Conservation (phyloP, 2,113 vertebrate genomes). For the Cheirogaleus medius region DNA sequence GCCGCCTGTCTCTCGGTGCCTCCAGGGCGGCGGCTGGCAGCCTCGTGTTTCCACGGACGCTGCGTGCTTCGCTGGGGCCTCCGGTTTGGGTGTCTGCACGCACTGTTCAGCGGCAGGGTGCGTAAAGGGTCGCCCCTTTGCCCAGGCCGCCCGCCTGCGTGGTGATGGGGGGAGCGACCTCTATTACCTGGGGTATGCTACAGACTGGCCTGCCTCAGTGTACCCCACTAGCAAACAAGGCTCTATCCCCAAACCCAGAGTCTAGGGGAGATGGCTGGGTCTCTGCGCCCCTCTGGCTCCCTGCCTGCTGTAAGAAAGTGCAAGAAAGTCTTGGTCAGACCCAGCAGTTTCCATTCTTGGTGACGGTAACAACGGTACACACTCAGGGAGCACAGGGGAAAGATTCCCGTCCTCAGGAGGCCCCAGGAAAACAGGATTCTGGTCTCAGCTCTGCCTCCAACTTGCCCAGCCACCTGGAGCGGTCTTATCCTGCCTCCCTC, state of each 20-base stretch:
- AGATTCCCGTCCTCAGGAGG: conserved; percentile 8
- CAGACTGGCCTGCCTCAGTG: background rate
- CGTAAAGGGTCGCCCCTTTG: background rate
- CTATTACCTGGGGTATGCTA: background rate
- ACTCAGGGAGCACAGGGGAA: background rate
- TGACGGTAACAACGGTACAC: background rate
- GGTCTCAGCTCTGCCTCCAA: background rate
- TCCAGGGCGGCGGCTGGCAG: background rate
- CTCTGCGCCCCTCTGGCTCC: background rate
- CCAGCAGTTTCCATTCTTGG: rapidly evolving
- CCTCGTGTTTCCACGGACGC: background rate
- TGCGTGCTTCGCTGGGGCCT: background rate
- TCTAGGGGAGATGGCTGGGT: background rate
- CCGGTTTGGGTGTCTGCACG: background rate
- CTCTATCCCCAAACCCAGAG: background rate
- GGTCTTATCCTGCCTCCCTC: background rate
- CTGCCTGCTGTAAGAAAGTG: background rate
- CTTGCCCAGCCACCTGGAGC: background rate
- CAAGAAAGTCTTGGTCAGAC: rapidly evolving
- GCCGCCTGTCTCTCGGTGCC: background rate
- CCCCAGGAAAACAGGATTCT: background rate
- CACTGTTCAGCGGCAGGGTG: background rate
- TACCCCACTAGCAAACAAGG: background rate
- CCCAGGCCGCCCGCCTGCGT: background rate
- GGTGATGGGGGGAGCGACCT: background rate